Evolutionary conservation across 2,888 invertebrate genomes (phyloP).

Genomic region (Reticulitermes lucifugus): DNA sequence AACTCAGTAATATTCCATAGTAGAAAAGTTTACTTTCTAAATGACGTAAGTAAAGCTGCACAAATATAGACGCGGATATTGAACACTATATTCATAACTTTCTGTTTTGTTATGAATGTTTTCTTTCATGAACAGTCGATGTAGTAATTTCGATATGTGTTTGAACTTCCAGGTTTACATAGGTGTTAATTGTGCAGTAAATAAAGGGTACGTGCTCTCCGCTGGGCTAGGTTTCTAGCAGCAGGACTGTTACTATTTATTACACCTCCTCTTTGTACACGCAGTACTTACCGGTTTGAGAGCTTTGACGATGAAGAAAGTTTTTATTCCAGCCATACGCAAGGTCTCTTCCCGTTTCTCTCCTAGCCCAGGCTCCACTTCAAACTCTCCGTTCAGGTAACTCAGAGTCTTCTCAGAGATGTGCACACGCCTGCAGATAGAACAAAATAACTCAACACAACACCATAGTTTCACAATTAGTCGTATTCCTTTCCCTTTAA

Average conservation of each 20-base stretch:
- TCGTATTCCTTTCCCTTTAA: too few species aligned
- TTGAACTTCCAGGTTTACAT: background rate
- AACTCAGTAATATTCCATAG: too few species aligned
- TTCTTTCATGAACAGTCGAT: background rate
- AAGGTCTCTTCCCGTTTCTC: constrained; percentile 93
- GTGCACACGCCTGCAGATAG: constrained; percentile 82
- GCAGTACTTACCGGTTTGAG: constrained; percentile 73
- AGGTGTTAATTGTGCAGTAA: background rate
- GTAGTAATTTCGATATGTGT: background rate
- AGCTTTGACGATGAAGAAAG: constrained; percentile 90
- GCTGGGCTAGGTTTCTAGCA: background rate
- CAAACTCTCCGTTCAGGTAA: constrained; percentile 90
- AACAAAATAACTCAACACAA: constrained; percentile 20
- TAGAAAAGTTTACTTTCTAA: too few species aligned
- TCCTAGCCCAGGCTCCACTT: constrained; percentile 91
- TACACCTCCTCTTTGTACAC: too few species aligned
- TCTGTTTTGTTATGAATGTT: background rate
- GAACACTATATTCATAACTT: too few species aligned
- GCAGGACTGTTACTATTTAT: background rate
- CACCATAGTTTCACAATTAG: background rate
- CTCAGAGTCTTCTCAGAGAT: constrained; percentile 91
- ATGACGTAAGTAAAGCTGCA: too few species aligned
- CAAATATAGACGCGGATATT: too few species aligned
- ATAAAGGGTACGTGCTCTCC: background rate
- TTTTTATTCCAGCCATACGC: constrained; percentile 88